phyloP scores from a whole-genome alignment of 23 tunicate genomes.

The Halocynthia aurantium region DNA sequence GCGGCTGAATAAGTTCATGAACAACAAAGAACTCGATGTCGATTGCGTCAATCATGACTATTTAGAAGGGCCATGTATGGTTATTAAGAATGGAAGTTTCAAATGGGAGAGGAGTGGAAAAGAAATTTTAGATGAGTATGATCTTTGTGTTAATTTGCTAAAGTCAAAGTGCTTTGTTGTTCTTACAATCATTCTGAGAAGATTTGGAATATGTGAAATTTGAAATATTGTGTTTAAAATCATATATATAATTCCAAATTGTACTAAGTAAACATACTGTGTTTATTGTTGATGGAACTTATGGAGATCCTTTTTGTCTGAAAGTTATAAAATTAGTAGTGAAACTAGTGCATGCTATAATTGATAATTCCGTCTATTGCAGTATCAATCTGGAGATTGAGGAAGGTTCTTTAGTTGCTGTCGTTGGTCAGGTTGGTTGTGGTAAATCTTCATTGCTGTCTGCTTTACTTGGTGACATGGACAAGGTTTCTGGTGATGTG shows the following conservation, averaged over 20 bases:
- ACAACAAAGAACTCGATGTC: conserved; percentile 63
- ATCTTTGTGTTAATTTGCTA: too few species aligned
- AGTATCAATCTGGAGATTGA: conserved; percentile 54
- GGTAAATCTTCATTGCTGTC: conserved; percentile 93
- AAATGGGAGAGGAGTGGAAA: conserved; percentile 60
- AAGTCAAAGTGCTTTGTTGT: too few species aligned
- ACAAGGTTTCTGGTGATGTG: conserved; percentile 53
- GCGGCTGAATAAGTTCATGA: conserved; percentile 65
- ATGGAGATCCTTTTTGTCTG: too few species aligned
- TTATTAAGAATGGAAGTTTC: conserved; percentile 52
- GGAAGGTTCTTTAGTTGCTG: conserved; percentile 78
- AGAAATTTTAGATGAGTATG: conserved; percentile 35
- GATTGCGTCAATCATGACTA: conserved; percentile 38
- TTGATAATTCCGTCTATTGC: not conserved
- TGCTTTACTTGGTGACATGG: conserved; percentile 88
- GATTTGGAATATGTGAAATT: too few species aligned
- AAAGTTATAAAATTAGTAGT: too few species aligned
- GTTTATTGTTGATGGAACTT: too few species aligned
- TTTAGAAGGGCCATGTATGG: conserved; percentile 23
- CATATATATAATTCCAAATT: too few species aligned
- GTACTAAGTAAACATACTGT: too few species aligned
- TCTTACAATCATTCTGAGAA: too few species aligned
- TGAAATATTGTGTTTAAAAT: too few species aligned
- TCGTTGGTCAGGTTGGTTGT: conserved; percentile 96
- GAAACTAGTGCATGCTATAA: too few species aligned